Conservation (phyloP, 2,113 vertebrate species). For the Eclectus roratus region DNA sequence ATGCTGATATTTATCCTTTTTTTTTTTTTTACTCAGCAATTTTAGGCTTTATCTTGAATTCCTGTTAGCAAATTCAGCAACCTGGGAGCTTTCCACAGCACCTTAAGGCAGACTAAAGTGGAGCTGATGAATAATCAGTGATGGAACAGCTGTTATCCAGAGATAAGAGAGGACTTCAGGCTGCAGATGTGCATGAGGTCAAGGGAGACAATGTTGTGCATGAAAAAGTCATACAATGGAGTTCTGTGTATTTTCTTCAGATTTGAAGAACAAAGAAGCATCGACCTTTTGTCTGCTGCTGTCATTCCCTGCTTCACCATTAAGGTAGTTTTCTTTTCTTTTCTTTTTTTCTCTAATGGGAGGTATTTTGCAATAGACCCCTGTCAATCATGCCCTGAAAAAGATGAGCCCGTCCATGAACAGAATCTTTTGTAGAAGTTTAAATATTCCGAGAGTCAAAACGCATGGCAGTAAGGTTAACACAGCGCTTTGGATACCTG, state of each 20-base stretch:
- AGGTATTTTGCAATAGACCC: conserved; percentile 29
- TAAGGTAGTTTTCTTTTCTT: conserved; percentile 33
- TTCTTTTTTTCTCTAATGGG: background rate
- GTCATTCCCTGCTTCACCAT: conserved; percentile 33
- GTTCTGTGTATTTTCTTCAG: conserved; percentile 62
- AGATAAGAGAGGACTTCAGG: conserved; percentile 61
- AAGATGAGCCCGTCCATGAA: background rate
- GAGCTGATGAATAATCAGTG: conserved; percentile 63
- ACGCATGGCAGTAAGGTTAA: background rate
- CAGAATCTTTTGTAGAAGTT: background rate
- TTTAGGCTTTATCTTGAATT: conserved; percentile 2
- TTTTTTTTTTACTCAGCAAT: background rate
- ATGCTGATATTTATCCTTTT: background rate
- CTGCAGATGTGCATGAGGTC: conserved; percentile 63
- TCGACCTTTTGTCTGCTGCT: conserved; percentile 50
- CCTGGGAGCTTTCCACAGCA: conserved; percentile 38
- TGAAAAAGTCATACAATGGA: conserved; percentile 59
- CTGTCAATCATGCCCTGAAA: conserved; percentile 31
- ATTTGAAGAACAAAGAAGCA: conserved; percentile 52
- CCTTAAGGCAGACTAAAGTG: conserved; percentile 40
- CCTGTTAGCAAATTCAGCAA: background rate
- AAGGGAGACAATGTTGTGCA: conserved; percentile 47
- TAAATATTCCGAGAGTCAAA: background rate
- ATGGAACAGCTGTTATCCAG: conserved; percentile 65
- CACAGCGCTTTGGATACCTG: background rate